These are phyloP conservation scores for Anthopleura sola DNA, from an alignment of 64 coral and sea anemone genomes.

Conservation along the genomic window DNA sequence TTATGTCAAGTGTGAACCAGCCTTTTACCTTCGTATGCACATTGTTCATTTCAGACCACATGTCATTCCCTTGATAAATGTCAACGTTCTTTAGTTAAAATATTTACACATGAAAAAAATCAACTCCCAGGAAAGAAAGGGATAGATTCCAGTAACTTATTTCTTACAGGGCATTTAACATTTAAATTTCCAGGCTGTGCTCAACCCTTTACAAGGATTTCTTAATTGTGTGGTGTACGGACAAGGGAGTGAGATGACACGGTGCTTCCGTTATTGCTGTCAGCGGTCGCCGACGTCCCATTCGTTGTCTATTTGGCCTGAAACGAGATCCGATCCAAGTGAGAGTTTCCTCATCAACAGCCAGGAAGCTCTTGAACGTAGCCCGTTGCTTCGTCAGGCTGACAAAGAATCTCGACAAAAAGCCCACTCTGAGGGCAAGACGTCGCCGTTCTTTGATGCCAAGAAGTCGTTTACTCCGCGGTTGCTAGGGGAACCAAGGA, in stretches of 20 bases:
- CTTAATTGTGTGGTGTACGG: slow-evolving; percentile 86
- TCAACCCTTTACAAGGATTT: slow-evolving; percentile 83
- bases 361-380: slow-evolving; percentile 15
- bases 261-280: slow-evolving; percentile 9
- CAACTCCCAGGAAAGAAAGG: too few species aligned
- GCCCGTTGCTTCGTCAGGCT: background rate
- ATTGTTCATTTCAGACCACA: too few species aligned
- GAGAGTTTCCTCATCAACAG: slow-evolving; percentile 15
- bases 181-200: slow-evolving; percentile 48
- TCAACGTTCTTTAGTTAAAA: too few species aligned
- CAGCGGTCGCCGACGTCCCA: background rate
- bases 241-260: slow-evolving; percentile 32
- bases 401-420: background rate
- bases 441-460: slow-evolving; percentile 13
- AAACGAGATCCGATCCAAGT: background rate
- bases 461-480: slow-evolving; percentile 30
- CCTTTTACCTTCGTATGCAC: too few species aligned
- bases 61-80: too few species aligned
- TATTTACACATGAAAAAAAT: too few species aligned
- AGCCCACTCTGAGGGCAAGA: slow-evolving; percentile 1
- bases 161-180: too few species aligned
- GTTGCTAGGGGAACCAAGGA: slow-evolving; percentile 47
- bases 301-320: slow-evolving; percentile 6
- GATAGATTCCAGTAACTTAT: too few species aligned
- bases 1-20: too few species aligned